A percentile compares a stretch with the other conserved stretches of the same genome.
Evolutionary conservation across 2,888 invertebrate genomes (phyloP).

Genomic region (Perdita meconis): DNA sequence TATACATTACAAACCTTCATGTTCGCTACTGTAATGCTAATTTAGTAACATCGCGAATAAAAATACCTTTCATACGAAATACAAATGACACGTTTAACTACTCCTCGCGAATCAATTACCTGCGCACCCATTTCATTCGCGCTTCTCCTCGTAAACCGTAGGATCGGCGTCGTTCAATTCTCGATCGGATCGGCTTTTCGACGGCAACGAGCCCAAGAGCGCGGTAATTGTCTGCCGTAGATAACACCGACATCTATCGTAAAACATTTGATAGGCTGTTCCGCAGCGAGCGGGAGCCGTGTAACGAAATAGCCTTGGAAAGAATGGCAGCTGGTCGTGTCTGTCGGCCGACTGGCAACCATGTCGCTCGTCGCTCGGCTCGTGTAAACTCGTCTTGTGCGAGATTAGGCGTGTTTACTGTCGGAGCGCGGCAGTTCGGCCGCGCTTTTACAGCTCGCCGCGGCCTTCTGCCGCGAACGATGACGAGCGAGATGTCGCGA

Average conservation of each 20-base stretch:
- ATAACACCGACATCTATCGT: conserved; percentile 42
- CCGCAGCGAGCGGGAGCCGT: conserved; percentile 13
- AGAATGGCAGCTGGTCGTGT: conserved; percentile 50
- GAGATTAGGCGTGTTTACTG: conserved; percentile 66
- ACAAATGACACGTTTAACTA: background rate
- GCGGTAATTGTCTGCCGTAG: conserved; percentile 31
- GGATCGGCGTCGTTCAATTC: conserved; percentile 26
- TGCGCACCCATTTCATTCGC: conserved; percentile 5
- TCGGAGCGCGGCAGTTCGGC: conserved; percentile 38
- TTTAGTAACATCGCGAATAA: too few species aligned
- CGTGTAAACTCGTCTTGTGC: conserved; percentile 55
- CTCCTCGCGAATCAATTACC: conserved; percentile 17
- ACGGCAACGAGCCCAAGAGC: conserved; percentile 3
- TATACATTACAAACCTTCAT: too few species aligned
- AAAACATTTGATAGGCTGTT: conserved; percentile 63
- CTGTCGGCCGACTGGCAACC: background rate
- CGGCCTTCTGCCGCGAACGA: conserved; percentile 35
- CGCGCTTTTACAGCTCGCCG: conserved; percentile 43
- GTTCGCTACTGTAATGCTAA: too few species aligned
- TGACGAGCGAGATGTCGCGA: conserved; percentile 46
- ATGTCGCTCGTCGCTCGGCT: conserved; percentile 4
- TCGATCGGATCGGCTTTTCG: conserved; percentile 16
- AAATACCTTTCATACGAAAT: too few species aligned
- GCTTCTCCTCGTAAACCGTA: conserved; percentile 7
- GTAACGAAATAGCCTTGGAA: conserved; percentile 51